A percentile compares a stretch with the other conserved stretches of the same genome.
phyloP scores from a whole-genome alignment of 53 echinoderm and acorn worm species.

The Crossaster papposus region DNA sequence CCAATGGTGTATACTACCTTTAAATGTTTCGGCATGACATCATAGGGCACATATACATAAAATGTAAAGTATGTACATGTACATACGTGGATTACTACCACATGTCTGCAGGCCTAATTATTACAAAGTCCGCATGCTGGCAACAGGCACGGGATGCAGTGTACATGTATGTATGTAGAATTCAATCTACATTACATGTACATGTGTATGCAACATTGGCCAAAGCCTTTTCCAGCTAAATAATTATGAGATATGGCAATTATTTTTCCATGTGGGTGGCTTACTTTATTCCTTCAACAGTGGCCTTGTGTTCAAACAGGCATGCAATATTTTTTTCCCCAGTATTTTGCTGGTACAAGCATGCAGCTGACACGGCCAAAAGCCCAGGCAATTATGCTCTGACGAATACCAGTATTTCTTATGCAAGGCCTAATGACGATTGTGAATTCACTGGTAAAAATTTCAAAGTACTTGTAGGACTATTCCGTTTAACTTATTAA shows the following conservation, averaged over 20 bases:
- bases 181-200: neutral
- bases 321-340: neutral
- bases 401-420: no score
- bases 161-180: neutral
- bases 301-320: neutral
- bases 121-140: neutral
- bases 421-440: no score
- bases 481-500: no score
- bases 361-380: neutral
- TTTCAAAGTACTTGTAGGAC: no score
- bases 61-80: no score
- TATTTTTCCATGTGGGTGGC: neutral
- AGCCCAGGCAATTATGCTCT: neutral
- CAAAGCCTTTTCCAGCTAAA: neutral
- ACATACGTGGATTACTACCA: no score
- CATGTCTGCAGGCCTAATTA: neutral
- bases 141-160: neutral
- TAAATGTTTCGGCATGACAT: no score
- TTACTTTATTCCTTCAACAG: neutral
- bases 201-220: neutral
- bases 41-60: no score
- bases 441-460: no score
- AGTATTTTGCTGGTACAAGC: neutral
- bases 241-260: neutral
- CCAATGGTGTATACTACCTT: no score